Evolutionary conservation across 2,113 vertebrate species (phyloP).

Genomic region (Charina bottae): DNA sequence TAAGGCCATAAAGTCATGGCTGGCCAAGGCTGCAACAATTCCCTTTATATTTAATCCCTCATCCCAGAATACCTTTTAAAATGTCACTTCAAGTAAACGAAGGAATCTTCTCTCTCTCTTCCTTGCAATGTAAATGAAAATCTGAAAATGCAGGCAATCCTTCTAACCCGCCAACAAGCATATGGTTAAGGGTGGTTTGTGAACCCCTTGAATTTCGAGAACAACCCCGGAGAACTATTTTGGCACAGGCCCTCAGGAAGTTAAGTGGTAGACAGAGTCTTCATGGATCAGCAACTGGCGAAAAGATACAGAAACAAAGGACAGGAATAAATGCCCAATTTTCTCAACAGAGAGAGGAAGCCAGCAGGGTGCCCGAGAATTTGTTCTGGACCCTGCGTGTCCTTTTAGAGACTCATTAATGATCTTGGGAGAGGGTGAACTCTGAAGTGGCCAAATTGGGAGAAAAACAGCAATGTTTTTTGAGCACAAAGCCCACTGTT

Average conservation of each 20-base stretch:
- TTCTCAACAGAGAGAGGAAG: slow-evolving; percentile 3
- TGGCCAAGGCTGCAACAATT: neutral
- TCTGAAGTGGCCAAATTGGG: neutral
- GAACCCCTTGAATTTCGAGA: neutral
- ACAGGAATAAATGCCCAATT: slow-evolving; percentile 16
- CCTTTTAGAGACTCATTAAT: slow-evolving; percentile 24
- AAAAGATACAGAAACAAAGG: slow-evolving; percentile 21
- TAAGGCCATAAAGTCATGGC: neutral
- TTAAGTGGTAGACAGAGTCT: neutral
- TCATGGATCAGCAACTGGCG: slow-evolving; percentile 24
- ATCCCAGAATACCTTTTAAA: slow-evolving; percentile 28
- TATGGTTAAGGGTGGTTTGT: neutral
- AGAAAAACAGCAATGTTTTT: neutral
- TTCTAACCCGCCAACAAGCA: neutral
- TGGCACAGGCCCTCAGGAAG: slow-evolving; percentile 3
- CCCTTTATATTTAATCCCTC: slow-evolving; percentile 16
- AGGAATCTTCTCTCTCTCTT: neutral
- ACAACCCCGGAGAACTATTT: neutral
- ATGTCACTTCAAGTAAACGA: slow-evolving; percentile 28
- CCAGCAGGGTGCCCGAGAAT: neutral
- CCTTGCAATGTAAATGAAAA: neutral
- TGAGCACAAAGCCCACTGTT: neutral
- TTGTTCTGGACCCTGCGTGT: neutral
- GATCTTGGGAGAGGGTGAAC: neutral
- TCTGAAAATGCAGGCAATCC: neutral